phyloP scores from a whole-genome alignment of 2,797 vertebrate species.

The Pachyuromys duprasi region DNA sequence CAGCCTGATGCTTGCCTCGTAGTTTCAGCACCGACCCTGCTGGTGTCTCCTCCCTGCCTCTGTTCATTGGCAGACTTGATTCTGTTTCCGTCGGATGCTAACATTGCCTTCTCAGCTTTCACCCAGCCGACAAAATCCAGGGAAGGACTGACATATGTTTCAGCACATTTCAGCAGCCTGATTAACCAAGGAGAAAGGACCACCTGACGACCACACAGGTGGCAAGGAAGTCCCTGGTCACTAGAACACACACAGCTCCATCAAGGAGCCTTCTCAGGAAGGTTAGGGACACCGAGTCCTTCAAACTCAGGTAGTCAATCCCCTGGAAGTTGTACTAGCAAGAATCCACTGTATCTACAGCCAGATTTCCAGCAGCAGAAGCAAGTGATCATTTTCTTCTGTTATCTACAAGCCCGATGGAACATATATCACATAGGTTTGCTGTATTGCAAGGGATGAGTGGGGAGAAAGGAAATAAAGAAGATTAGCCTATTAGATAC shows the following conservation, averaged over 20 bases:
- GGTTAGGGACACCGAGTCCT: neutral
- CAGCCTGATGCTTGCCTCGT: neutral
- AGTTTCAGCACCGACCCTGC: neutral
- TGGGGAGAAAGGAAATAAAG: neutral
- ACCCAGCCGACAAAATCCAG: neutral
- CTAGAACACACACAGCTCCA: neutral
- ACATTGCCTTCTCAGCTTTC: neutral
- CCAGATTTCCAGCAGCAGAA: neutral
- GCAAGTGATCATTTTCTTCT: neutral
- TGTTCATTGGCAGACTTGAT: neutral
- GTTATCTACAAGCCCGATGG: neutral
- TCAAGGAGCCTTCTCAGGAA: neutral
- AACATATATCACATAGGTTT: neutral
- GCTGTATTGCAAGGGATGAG: neutral
- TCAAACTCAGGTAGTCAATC: neutral
- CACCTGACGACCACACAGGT: neutral
- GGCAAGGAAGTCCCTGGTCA: neutral
- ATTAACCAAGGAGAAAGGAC: neutral
- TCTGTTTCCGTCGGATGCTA: neutral
- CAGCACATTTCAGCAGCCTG: neutral
- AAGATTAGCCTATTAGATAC: neutral
- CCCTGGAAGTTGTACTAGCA: neutral
- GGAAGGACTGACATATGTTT: neutral
- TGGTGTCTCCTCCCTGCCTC: neutral
- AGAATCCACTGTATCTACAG: neutral